Percentiles rank a stretch among this genome's conserved stretches.
These are phyloP conservation scores for Nysson spinosus DNA, from an alignment of 2,888 invertebrate genomes.

Conservation along the genomic window DNA sequence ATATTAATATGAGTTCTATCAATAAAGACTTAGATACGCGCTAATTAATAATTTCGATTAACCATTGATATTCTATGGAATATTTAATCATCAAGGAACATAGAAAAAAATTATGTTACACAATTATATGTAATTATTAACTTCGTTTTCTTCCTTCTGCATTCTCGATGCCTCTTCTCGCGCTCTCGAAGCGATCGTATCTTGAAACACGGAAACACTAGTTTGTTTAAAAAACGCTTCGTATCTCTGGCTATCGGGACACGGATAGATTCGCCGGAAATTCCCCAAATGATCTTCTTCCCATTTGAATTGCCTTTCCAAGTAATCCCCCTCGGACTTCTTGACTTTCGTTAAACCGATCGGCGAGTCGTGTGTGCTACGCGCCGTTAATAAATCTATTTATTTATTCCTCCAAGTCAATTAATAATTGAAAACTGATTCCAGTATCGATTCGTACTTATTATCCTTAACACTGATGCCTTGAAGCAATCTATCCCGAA, in stretches of 20 bases:
- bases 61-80: too few species aligned
- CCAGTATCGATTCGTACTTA: slow-evolving; percentile 54
- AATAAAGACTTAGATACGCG: too few species aligned
- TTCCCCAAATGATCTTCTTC: slow-evolving; percentile 88
- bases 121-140: slow-evolving; percentile 3
- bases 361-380: slow-evolving; percentile 43
- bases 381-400: too few species aligned
- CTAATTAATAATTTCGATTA: too few species aligned
- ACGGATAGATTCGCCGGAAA: slow-evolving; percentile 86
- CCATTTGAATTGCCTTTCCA: slow-evolving; percentile 82
- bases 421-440: too few species aligned
- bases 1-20: too few species aligned
- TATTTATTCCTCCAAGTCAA: too few species aligned
- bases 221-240: slow-evolving; percentile 87
- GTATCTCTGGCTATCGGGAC: slow-evolving; percentile 81
- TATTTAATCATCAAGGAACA: too few species aligned
- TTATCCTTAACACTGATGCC: slow-evolving; percentile 76
- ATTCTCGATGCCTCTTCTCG: slow-evolving; percentile 86
- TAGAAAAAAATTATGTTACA: too few species aligned
- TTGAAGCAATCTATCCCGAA: slow-evolving; percentile 85
- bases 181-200: slow-evolving; percentile 87
- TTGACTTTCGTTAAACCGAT: slow-evolving; percentile 39
- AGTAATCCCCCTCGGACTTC: slow-evolving; percentile 60
- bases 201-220: slow-evolving; percentile 85
- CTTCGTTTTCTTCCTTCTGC: slow-evolving; percentile 80